A percentile compares a stretch with the other conserved stretches of the same genome.
Conservation (phyloP, 2,797 vertebrate genomes). For the Valencia hispanica region DNA sequence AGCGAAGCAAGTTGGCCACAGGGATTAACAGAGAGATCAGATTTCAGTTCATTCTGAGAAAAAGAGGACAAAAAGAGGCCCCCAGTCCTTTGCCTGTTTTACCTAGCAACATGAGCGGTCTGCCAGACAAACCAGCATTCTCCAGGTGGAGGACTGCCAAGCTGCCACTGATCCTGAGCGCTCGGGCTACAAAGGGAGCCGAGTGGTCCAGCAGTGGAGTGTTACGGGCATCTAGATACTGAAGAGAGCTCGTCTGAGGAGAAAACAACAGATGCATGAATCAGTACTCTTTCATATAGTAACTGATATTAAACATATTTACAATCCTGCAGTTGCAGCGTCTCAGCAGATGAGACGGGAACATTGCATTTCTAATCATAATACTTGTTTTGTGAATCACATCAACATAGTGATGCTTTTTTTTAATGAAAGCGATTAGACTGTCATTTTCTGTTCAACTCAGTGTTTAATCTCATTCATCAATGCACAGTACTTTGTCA, state of each 20-base stretch:
- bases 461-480: conserved; percentile 12
- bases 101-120: conserved; percentile 94
- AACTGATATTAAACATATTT: not conserved
- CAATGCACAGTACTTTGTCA: not conserved
- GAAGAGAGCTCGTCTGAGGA: conserved; percentile 90
- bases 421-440: not conserved
- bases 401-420: not conserved
- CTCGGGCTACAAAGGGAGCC: conserved; percentile 92
- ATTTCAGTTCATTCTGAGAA: conserved; percentile 3
- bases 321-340: not conserved
- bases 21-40: not conserved
- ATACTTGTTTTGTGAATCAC: not conserved
- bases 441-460: conserved; percentile 9
- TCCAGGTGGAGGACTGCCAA: conserved; percentile 91
- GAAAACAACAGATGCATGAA: conserved; percentile 12
- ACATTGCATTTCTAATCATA: not conserved
- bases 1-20: not conserved
- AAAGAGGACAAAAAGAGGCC: not conserved
- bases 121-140: conserved; percentile 87
- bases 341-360: not conserved
- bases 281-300: not conserved
- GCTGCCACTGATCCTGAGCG: conserved; percentile 93
- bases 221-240: conserved; percentile 92
- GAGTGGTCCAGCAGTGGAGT: conserved; percentile 93
- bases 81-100: conserved; percentile 45